phyloP scores from a whole-genome alignment of 2,888 invertebrate genomes.

The Caradrina kadenii region DNA sequence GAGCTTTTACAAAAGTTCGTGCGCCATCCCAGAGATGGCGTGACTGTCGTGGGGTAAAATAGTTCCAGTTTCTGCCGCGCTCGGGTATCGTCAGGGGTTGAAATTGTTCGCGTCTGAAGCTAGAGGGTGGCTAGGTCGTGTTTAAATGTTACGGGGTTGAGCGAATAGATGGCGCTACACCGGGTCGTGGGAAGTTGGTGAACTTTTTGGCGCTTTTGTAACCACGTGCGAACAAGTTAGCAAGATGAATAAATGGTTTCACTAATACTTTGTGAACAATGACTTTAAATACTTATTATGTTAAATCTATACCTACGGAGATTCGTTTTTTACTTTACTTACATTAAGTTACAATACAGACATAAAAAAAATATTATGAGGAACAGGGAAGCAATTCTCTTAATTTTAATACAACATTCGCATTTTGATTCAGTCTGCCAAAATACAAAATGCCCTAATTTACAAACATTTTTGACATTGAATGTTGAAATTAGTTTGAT shows the following conservation, averaged over 20 bases:
- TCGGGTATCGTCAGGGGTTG: conserved; percentile 71
- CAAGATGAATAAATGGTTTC: conserved; percentile 17
- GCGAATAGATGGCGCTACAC: conserved; percentile 74
- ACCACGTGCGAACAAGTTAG: conserved; percentile 7
- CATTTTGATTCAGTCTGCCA: too few species aligned
- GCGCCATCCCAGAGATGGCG: conserved; percentile 86
- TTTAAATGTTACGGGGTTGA: conserved; percentile 57
- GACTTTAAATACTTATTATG: too few species aligned
- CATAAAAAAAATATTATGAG: too few species aligned
- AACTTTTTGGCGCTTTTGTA: conserved; percentile 38
- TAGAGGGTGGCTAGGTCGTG: conserved; percentile 64
- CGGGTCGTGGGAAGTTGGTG: conserved; percentile 7
- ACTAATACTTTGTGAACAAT: too few species aligned
- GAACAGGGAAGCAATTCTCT: too few species aligned
- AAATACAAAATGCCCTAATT: too few species aligned
- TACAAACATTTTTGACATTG: too few species aligned
- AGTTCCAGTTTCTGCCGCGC: conserved; percentile 63
- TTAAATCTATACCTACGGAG: too few species aligned
- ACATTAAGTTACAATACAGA: too few species aligned
- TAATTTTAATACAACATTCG: too few species aligned
- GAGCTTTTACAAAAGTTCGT: conserved; percentile 80
- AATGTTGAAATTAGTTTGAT: too few species aligned
- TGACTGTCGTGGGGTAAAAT: conserved; percentile 66
- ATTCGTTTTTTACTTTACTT: too few species aligned
- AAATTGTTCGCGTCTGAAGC: conserved; percentile 63